A percentile compares a stretch with the other conserved stretches of the same genome.
These are phyloP conservation scores for Holacanthus passer DNA, from an alignment of 2,113 vertebrate genomes.

Conservation along the genomic window DNA sequence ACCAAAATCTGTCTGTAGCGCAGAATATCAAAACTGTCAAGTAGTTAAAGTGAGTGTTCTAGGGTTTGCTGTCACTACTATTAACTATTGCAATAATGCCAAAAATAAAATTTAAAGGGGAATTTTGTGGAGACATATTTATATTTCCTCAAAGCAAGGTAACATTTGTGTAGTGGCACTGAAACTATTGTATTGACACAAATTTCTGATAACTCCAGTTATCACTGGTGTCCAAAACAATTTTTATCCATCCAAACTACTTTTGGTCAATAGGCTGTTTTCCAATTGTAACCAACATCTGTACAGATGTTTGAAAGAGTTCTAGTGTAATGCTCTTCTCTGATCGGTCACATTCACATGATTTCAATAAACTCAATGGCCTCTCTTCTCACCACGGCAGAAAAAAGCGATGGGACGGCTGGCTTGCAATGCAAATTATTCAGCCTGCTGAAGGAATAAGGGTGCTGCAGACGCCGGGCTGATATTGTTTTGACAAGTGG, in stretches of 20 bases:
- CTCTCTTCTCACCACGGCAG: constrained; percentile 9
- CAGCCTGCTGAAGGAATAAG: constrained; percentile 56
- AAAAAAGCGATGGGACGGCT: neutral
- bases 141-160: neutral
- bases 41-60: neutral
- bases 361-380: constrained; percentile 39
- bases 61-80: neutral
- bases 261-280: neutral
- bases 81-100: neutral
- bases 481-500: constrained; percentile 79
- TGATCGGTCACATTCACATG: constrained; percentile 16
- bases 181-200: too few species aligned
- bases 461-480: constrained; percentile 64
- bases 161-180: too few species aligned
- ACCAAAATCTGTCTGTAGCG: neutral
- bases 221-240: too few species aligned
- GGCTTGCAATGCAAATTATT: constrained; percentile 54
- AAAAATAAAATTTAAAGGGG: neutral
- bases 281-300: neutral
- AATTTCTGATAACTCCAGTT: too few species aligned
- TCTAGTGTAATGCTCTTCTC: neutral
- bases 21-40: neutral
- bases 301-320: constrained; percentile 4
- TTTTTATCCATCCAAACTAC: too few species aligned
- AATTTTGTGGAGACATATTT: too few species aligned